A percentile compares a stretch with the other conserved stretches of the same genome.
phyloP scores from a whole-genome alignment of 1,140 invertebrate genomes.

The Hypsibius dujardini region DNA sequence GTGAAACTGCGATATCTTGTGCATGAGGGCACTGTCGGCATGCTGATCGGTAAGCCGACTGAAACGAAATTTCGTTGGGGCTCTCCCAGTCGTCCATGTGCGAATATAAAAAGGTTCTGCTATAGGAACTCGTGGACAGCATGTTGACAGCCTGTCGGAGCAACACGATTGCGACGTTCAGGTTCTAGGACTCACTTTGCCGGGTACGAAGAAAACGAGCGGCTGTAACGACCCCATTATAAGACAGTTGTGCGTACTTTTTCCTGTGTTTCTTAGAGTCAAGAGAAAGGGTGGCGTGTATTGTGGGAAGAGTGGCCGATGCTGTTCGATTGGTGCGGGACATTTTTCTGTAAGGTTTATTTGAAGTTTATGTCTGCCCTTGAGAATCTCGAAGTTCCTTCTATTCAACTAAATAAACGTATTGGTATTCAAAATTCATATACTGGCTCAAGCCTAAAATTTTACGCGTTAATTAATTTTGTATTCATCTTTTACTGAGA shows the following conservation, averaged over 20 bases:
- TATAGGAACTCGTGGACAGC: neutral
- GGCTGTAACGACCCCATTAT: neutral
- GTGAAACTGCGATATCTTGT: neutral
- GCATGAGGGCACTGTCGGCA: neutral
- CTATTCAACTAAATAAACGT: neutral
- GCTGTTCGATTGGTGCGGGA: neutral
- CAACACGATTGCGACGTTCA: slow-evolving; percentile 9
- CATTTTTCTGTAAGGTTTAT: neutral
- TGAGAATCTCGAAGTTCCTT: neutral
- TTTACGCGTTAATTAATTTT: neutral
- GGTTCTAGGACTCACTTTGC: neutral
- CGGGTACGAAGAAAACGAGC: neutral
- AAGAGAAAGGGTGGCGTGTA: slow-evolving; percentile 4
- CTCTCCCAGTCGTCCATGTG: no score
- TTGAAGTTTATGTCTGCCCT: neutral
- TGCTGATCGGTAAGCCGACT: neutral
- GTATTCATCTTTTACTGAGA: no score
- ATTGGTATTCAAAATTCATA: no score
- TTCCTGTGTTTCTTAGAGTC: neutral
- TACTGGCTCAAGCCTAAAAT: neutral
- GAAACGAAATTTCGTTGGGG: no score
- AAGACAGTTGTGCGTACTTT: neutral
- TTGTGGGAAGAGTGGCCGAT: neutral
- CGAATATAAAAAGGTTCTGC: no score
- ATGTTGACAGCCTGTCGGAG: neutral